Conservation (phyloP, 2,797 vertebrate species). For the Enteromius radiatus region DNA sequence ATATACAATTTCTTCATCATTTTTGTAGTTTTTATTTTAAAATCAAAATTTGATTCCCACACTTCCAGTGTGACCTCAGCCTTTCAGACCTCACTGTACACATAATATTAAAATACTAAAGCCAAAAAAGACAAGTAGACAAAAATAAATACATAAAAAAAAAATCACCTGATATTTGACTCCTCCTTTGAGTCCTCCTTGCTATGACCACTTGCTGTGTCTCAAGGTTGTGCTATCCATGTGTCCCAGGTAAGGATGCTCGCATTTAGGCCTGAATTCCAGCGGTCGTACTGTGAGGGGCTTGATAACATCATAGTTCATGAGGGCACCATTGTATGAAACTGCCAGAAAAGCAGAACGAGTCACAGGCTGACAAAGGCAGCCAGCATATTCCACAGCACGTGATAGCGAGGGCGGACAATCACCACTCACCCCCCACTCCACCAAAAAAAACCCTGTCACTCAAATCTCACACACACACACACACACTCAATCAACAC, state of each 20-base stretch:
- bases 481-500: no score
- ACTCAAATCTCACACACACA: constrained; percentile 62
- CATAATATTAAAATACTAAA: neutral
- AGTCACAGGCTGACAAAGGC: constrained; percentile 79
- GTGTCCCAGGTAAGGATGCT: constrained; percentile 75
- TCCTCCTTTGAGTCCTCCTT: constrained; percentile 14
- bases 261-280: constrained; percentile 77
- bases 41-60: neutral
- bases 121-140: constrained; percentile 28
- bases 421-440: constrained; percentile 73
- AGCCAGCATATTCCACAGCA: constrained; percentile 85
- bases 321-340: constrained; percentile 84
- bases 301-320: constrained; percentile 79
- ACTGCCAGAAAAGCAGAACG: constrained; percentile 86
- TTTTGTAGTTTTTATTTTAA: neutral
- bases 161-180: constrained; percentile 30
- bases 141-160: neutral
- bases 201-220: constrained; percentile 64
- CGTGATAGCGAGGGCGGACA: constrained; percentile 74
- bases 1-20: neutral
- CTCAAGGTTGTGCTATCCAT: constrained; percentile 70
- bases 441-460: constrained; percentile 69
- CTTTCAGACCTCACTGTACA: no score
- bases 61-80: neutral
- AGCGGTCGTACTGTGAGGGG: constrained; percentile 79